These are phyloP conservation scores for Tortrix viridana DNA, from an alignment of 2,888 invertebrate species.

Conservation along the genomic window DNA sequence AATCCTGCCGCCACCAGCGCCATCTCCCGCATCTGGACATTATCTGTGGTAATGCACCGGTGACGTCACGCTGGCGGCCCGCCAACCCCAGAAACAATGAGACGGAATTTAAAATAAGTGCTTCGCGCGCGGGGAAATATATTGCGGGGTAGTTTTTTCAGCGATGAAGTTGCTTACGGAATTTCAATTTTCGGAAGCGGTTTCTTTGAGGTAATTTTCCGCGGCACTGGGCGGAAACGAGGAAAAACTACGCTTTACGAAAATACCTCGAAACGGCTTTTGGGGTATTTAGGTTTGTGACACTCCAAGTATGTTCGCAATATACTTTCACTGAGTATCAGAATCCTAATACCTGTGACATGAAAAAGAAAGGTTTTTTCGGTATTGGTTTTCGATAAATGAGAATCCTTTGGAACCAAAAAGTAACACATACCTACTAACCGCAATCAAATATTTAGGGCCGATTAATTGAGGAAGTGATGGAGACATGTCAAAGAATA, in stretches of 20 bases:
- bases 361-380: no score
- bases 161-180: slow-evolving; percentile 10
- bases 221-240: slow-evolving; percentile 6
- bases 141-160: slow-evolving; percentile 18
- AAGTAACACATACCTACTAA: no score
- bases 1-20: slow-evolving; percentile 20
- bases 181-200: slow-evolving; percentile 21
- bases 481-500: no score
- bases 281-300: neutral
- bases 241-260: neutral
- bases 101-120: slow-evolving; percentile 38
- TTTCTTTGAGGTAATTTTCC: slow-evolving; percentile 19
- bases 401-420: neutral
- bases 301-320: neutral
- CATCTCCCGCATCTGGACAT: slow-evolving; percentile 20
- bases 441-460: no score
- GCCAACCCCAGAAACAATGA: slow-evolving; percentile 36
- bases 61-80: slow-evolving; percentile 31
- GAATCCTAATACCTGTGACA: no score
- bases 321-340: no score
- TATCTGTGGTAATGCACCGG: slow-evolving; percentile 15
- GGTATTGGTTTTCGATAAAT: neutral
- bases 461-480: no score
- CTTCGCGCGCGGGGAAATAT: slow-evolving; percentile 19
- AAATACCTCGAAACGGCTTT: neutral